A percentile compares a stretch with the other conserved stretches of the same genome.
Evolutionary conservation across 2,888 invertebrate genomes (phyloP).

Genomic region (Cheilosia urbana): DNA sequence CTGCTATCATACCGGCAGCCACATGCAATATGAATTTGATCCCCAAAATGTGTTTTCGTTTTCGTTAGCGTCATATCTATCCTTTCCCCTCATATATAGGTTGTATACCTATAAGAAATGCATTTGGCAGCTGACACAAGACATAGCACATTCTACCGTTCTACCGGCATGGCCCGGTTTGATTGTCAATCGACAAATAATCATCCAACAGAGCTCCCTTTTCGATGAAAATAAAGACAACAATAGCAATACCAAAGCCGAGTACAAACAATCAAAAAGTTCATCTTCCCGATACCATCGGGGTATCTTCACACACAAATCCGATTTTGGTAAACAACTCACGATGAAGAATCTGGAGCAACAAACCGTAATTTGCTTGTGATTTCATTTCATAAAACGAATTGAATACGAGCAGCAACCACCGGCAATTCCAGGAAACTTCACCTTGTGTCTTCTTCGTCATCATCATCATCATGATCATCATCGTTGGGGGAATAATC

Average conservation of each 20-base stretch:
- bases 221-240: slow-evolving; percentile 12
- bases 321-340: slow-evolving; percentile 57
- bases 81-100: slow-evolving; percentile 16
- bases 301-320: slow-evolving; percentile 4
- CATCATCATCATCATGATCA: neutral
- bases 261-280: slow-evolving; percentile 22
- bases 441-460: slow-evolving; percentile 48
- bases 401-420: slow-evolving; percentile 34
- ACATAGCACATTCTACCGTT: neutral
- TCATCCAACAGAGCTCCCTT: neutral
- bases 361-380: slow-evolving; percentile 53
- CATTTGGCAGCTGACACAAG: slow-evolving; percentile 42
- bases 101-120: neutral
- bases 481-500: slow-evolving; percentile 13
- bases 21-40: slow-evolving; percentile 22
- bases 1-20: slow-evolving; percentile 30
- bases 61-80: slow-evolving; percentile 23
- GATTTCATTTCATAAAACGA: slow-evolving; percentile 43
- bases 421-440: slow-evolving; percentile 59
- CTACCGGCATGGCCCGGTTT: slow-evolving; percentile 14
- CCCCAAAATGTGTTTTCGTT: slow-evolving; percentile 25
- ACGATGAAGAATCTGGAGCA: slow-evolving; percentile 59
- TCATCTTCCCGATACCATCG: slow-evolving; percentile 17
- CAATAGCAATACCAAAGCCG: neutral
- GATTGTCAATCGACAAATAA: slow-evolving; percentile 40